Base-by-base conservation (phyloP, 2,113 vertebrate species). In the Calidris pugnax region DNA sequence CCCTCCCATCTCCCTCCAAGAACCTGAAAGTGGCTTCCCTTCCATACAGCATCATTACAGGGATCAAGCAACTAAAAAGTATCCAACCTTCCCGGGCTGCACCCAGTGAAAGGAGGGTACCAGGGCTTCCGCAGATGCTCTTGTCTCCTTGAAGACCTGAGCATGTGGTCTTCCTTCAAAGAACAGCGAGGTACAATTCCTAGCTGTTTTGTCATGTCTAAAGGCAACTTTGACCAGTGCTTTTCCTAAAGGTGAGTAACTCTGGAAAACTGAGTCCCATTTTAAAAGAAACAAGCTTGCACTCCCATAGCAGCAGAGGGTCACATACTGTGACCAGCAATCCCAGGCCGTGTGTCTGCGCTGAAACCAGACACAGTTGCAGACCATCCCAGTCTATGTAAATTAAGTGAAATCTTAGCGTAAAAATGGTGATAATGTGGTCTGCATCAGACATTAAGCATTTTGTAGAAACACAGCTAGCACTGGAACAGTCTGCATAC, bases 341-440 rank as follows among this genome's bases (percentile, higher is more conserved):
- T 60, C 4, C 35, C 57, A 37, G 74, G 84, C 89, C 56, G 33
- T 0, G 0, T 5, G 6, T n/a, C 77, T 89, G 81, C 2, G 0
- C 41, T 68, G 3, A 72, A 48, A 72, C 7, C 62, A 85, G 7
- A 43, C 57, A 30, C 71, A 91, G 71, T 85, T 93, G 85, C 10
- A 4, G 33, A 41, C 74, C 87, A 35, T 43, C 85, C 85, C 81
- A 66, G 69, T n/a, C 57, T 80, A 26, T 71, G 83, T n/a, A 93
- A 93, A 91, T 91, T 48, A 87, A 90, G 78, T 27, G 57, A 86
- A 93, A 63, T 90, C 41, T 91, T 83, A 47, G 45, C 55, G 90
- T 90, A 55, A 91, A 93, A 94, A 90, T 50, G 59, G 50, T 2
- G 12, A 74, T 82, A 80, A 73, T 37, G 50, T 86, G 63, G 26